A percentile compares a stretch with the other conserved stretches of the same genome.
phyloP scores from a whole-genome alignment of 2,113 vertebrate species.

The Kryptolebias marmoratus region DNA sequence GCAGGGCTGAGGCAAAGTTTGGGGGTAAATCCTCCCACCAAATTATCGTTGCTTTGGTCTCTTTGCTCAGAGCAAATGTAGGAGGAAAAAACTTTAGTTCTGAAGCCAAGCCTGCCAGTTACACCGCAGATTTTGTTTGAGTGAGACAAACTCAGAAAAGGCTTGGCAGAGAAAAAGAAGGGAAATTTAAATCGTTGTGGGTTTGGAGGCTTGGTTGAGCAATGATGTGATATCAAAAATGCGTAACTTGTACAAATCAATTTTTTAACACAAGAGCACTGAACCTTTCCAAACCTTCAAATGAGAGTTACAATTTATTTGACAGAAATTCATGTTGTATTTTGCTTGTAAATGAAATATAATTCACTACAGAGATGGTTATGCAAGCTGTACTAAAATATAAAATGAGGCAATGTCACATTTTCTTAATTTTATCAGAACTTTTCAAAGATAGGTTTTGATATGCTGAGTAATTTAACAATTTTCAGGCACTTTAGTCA shows the following conservation, averaged over 20 bases:
- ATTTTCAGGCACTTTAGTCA: too few relatives aligned
- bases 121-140: slow-evolving; percentile 17
- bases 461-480: too few relatives aligned
- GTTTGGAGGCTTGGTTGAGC: neutral
- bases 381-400: too few relatives aligned
- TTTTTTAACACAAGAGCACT: neutral
- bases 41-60: slow-evolving; percentile 49
- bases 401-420: too few relatives aligned
- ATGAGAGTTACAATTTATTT: slow-evolving; percentile 33
- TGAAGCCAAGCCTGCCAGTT: slow-evolving; percentile 55
- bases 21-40: slow-evolving; percentile 35
- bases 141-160: slow-evolving; percentile 26
- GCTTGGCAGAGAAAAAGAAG: slow-evolving; percentile 9
- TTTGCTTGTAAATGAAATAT: slow-evolving; percentile 1
- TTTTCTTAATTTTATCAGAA: too few relatives aligned
- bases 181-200: slow-evolving; percentile 9
- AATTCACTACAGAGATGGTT: neutral
- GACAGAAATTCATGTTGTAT: neutral
- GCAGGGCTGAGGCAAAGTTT: slow-evolving; percentile 32
- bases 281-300: neutral
- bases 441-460: too few relatives aligned
- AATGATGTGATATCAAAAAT: neutral
- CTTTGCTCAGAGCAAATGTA: slow-evolving; percentile 56
- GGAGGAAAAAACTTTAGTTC: slow-evolving; percentile 57
- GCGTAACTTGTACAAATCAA: neutral